phyloP scores from a whole-genome alignment of 2,113 vertebrate genomes.

The Vulpes ferrilata region DNA sequence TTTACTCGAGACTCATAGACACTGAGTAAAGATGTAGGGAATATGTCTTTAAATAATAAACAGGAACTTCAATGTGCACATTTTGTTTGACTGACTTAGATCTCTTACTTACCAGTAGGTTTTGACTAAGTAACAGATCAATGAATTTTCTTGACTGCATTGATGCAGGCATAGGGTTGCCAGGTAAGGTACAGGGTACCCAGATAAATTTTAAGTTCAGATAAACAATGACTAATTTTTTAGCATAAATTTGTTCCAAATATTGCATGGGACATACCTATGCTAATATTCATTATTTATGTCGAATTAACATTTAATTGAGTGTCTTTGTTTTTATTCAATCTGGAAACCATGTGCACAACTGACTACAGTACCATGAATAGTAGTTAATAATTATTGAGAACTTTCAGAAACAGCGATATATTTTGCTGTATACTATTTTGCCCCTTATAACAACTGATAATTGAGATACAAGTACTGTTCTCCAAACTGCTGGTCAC shows the following conservation, averaged over 20 bases:
- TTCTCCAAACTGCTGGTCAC: background rate
- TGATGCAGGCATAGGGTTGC: background rate
- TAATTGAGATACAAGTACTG: background rate
- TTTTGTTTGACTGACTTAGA: background rate
- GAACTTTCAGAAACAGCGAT: background rate
- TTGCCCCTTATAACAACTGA: background rate
- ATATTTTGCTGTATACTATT: background rate
- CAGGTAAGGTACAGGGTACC: background rate
- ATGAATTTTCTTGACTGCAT: background rate
- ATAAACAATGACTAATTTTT: background rate
- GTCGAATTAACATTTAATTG: slow-evolving; percentile 27
- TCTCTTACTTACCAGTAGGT: background rate
- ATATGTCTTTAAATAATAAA: background rate
- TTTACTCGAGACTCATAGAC: background rate
- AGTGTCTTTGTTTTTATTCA: background rate
- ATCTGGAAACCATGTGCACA: background rate
- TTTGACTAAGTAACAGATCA: background rate
- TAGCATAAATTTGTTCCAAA: background rate
- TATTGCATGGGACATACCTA: background rate
- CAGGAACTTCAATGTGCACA: background rate
- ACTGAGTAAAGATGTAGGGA: background rate
- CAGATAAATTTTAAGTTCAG: slow-evolving; percentile 35
- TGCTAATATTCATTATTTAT: background rate
- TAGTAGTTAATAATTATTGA: background rate
- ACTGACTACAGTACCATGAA: background rate